Percentiles rank a stretch among this genome's conserved stretches.
These are phyloP conservation scores for Actenoides hombroni DNA, from an alignment of 2,113 vertebrate species.

Conservation along the genomic window DNA sequence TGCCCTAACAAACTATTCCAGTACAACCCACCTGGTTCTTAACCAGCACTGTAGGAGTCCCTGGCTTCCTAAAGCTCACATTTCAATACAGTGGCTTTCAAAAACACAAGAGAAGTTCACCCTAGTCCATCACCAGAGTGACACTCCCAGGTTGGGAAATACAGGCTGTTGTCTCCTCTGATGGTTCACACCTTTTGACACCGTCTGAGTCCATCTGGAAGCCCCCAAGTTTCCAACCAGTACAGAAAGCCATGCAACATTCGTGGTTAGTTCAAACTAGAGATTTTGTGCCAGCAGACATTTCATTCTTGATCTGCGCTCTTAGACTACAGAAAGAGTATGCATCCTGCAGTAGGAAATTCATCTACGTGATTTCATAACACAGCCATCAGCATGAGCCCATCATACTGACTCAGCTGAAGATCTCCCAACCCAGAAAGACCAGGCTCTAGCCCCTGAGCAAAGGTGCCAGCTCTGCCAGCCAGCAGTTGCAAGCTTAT, in stretches of 20 bases:
- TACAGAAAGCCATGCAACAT: accelerated
- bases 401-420: not conserved
- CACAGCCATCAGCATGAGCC: not conserved
- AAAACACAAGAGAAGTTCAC: not conserved
- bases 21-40: not conserved
- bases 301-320: not conserved
- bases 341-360: not conserved
- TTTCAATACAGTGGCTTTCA: not conserved
- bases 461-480: not conserved
- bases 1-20: not conserved
- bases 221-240: not conserved
- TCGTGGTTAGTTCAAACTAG: not conserved
- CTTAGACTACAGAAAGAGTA: not conserved
- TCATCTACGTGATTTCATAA: not conserved
- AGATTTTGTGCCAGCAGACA: not conserved
- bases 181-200: not conserved
- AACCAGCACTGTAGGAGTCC: not conserved
- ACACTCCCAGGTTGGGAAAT: not conserved
- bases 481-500: not conserved
- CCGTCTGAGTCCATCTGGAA: not conserved
- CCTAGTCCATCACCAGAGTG: not conserved
- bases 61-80: not conserved
- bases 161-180: accelerated
- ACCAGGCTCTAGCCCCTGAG: not conserved
- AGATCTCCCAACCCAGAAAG: not conserved